Evolutionary conservation across 2,797 vertebrate genomes (phyloP).

Genomic region (Carcharodon carcharias): DNA sequence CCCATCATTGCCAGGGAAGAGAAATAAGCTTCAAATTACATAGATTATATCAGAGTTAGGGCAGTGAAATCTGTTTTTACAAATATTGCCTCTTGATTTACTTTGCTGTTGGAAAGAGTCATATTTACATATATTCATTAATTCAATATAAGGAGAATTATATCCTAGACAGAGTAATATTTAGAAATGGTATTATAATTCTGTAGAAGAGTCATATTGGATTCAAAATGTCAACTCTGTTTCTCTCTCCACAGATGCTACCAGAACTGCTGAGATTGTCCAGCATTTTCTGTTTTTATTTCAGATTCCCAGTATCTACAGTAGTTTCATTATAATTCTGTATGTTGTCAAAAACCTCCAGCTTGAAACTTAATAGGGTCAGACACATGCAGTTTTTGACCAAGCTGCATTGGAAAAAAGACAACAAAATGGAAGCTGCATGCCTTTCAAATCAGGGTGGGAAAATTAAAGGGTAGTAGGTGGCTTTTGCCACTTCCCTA

Average conservation of each 20-base stretch:
- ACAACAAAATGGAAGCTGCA: not conserved
- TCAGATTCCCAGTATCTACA: too few relatives aligned
- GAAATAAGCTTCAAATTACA: not conserved
- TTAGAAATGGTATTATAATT: not conserved
- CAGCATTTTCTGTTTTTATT: too few relatives aligned
- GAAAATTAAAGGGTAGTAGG: not conserved
- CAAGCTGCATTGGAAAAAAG: not conserved
- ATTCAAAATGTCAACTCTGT: too few relatives aligned
- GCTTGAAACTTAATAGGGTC: not conserved
- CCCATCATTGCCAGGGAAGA: not conserved
- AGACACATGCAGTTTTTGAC: not conserved
- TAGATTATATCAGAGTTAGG: not conserved
- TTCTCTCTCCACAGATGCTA: too few relatives aligned
- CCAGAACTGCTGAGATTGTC: too few relatives aligned
- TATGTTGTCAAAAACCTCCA: not conserved
- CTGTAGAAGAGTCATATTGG: too few relatives aligned
- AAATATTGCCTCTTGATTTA: not conserved
- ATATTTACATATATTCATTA: not conserved
- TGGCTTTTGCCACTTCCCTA: not conserved
- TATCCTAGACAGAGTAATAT: not conserved
- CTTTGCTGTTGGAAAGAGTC: not conserved
- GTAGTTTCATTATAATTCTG: not conserved
- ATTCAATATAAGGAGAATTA: not conserved
- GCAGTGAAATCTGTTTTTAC: not conserved
- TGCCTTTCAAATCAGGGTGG: not conserved